Percentiles rank a stretch among this genome's conserved stretches.
These are phyloP conservation scores for Plecotus auritus DNA, from an alignment of 2,113 vertebrate genomes.

Conservation along the genomic window DNA sequence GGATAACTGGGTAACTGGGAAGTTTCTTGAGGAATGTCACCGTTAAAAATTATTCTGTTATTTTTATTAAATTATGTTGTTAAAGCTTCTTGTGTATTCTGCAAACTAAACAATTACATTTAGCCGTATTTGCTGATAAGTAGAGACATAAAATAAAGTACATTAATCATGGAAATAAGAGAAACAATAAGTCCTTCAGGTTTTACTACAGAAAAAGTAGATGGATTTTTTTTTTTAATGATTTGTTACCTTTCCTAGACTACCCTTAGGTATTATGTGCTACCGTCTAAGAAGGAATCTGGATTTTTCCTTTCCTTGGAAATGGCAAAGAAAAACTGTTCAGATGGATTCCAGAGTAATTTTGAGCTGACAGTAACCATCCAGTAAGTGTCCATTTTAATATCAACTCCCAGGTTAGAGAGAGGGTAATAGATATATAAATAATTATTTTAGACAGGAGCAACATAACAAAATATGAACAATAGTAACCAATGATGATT, in stretches of 20 bases:
- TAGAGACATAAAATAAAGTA: background rate
- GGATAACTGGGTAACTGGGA: background rate
- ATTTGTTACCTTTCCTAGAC: conserved; percentile 60
- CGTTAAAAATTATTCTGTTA: background rate
- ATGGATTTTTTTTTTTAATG: background rate
- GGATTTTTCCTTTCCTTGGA: conserved; percentile 68
- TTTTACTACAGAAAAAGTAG: background rate
- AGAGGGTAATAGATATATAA: background rate
- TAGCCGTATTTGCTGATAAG: background rate
- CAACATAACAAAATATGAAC: background rate
- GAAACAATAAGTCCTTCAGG: background rate
- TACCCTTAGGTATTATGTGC: conserved; percentile 76
- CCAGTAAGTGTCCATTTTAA: conserved; percentile 69
- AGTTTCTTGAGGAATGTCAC: background rate
- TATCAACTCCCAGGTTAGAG: background rate
- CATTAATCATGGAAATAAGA: background rate
- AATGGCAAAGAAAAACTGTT: conserved; percentile 50
- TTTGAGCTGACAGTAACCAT: conserved; percentile 71
- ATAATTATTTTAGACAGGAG: background rate
- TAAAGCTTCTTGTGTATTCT: background rate
- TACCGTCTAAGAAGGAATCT: conserved; percentile 60
- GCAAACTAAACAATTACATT: background rate
- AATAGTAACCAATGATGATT: background rate
- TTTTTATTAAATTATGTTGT: background rate
- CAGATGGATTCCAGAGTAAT: conserved; percentile 27